Conservation (phyloP, 2,113 vertebrate species). For the Pipa parva region DNA sequence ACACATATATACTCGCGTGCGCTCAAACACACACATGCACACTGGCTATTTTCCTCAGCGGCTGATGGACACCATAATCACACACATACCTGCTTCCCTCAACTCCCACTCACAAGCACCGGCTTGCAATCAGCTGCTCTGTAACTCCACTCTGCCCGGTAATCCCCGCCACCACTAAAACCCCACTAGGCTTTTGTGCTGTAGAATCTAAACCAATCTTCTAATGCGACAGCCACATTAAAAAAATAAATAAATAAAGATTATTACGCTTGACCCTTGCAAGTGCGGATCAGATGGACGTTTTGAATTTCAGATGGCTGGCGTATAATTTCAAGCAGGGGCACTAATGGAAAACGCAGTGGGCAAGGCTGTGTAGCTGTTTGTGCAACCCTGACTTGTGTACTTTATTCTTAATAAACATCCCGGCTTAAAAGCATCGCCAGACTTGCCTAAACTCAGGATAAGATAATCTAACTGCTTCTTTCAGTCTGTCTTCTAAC, state of each 20-base stretch:
- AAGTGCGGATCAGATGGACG: neutral
- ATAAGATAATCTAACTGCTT: no score
- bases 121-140: neutral
- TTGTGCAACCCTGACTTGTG: no score
- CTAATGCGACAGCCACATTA: neutral
- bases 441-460: no score
- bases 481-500: no score
- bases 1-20: no score
- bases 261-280: neutral
- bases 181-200: neutral
- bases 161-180: neutral
- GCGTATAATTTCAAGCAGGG: no score
- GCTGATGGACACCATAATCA: constrained; percentile 13
- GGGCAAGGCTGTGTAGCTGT: no score
- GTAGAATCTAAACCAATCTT: neutral
- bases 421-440: no score
- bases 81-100: constrained; percentile 2
- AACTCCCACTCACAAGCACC: constrained; percentile 10
- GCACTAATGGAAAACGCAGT: no score
- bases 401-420: no score
- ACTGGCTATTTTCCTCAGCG: constrained; percentile 14
- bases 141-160: neutral
- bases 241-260: no score
- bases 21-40: neutral
- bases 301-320: neutral